Base-by-base conservation (phyloP, 1,140 invertebrate genomes). In the Metopolophium dirhodum region DNA sequence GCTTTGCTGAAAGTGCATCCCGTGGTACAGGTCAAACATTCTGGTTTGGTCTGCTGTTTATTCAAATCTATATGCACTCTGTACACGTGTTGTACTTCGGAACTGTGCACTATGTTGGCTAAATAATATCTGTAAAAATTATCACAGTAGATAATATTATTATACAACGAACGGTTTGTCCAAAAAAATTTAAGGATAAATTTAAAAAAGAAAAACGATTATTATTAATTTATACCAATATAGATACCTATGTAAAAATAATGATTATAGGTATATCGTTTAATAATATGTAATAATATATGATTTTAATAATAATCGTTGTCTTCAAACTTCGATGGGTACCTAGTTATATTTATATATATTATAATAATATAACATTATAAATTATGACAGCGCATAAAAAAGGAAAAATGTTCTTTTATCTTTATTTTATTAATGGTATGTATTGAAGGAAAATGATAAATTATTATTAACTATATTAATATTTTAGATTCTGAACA, bases 81-180 rank as follows among this genome's bases (percentile, higher is more conserved):
- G 47, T 91, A 94, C 51, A 90, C 22, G 30, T 86, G 93, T 82
- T 94, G 94, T 37, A 90, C 93, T 11, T 94, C 94, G 11, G 93
- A 77, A 68, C 26, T 37, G n/a, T 95, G 94, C 77, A 96, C 96
- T 90, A 95, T 96, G 2, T 96, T 97, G 6, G 97, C 97, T 94
- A 96, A 95, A 95, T 97, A 97, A 95, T 97, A 97, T 83, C 97
- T 97, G 95, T 41, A 96, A 96, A 47, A n/a, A 87, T 87, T 87
- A 77, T 77, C 14, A 77, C 22, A 23, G n/a, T 30, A n/a, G 4
- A n/a, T 68, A n/a, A 35, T 35, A 18, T 51, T 18, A 51, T 51
- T 18, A 51, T 11, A 51, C n/a, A n/a, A n/a, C 61, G 1, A 77
- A 77, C 11, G 30, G 14, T 77, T 30, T n/a, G 61, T 18, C 2